phyloP scores from a whole-genome alignment of 1,140 invertebrate species.

The Drosophila nikananu region DNA sequence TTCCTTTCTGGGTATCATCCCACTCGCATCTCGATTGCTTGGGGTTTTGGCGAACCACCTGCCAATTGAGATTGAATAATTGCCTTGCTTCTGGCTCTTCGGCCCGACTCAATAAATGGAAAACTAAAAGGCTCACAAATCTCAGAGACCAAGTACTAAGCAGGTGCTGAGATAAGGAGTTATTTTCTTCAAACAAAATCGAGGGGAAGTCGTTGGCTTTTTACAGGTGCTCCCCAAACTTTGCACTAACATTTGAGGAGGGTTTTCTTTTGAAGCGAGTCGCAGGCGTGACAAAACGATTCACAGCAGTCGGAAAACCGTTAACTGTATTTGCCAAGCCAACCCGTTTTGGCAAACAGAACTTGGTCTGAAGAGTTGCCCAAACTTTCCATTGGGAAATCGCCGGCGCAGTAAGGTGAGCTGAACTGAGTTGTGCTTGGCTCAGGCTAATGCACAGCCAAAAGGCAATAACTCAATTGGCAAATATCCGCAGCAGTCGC shows the following conservation, averaged over 20 bases:
- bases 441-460: conserved; percentile 41
- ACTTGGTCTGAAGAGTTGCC: conserved; percentile 46
- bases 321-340: conserved; percentile 34
- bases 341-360: conserved; percentile 43
- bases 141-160: conserved; percentile 14
- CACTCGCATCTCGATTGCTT: conserved; percentile 10
- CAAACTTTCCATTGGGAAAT: conserved; percentile 51
- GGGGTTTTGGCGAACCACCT: conserved; percentile 14
- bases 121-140: conserved; percentile 40
- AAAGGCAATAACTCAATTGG: conserved; percentile 65
- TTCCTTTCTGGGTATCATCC: conserved; percentile 14
- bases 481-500: conserved; percentile 68
- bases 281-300: conserved; percentile 38
- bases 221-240: conserved; percentile 25
- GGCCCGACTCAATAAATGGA: conserved; percentile 1
- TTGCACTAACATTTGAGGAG: conserved; percentile 30
- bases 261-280: conserved; percentile 14
- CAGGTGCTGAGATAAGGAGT: conserved; percentile 15
- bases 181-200: conserved; percentile 10
- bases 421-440: conserved; percentile 3
- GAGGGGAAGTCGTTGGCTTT: background rate
- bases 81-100: conserved; percentile 11
- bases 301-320: conserved; percentile 33
- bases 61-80: conserved; percentile 38
- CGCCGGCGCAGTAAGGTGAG: conserved; percentile 1